These are phyloP conservation scores for Eciton burchellii DNA, from an alignment of 1,140 invertebrate genomes.

Conservation along the genomic window DNA sequence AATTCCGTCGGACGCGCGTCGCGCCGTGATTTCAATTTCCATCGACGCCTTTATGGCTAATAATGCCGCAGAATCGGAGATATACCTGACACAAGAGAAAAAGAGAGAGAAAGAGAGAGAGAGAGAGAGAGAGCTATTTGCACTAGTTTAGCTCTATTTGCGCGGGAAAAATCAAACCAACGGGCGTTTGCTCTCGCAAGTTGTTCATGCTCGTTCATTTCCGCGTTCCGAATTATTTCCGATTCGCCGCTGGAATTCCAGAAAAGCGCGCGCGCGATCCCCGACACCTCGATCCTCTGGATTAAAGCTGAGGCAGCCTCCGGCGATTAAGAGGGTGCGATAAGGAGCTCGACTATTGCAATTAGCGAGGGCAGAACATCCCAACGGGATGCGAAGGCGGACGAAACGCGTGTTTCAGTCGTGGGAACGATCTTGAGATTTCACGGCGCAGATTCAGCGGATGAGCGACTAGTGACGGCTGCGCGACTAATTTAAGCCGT, in stretches of 20 bases:
- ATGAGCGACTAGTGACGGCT: slow-evolving; percentile 30
- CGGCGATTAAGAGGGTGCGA: slow-evolving; percentile 2
- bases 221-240: neutral
- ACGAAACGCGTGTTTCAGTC: neutral
- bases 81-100: too few species aligned
- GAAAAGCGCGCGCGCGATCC: neutral
- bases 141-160: neutral
- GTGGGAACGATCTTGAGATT: slow-evolving; percentile 19
- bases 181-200: neutral
- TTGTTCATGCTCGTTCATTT: neutral
- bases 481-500: slow-evolving; percentile 60
- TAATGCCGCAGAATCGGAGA: neutral
- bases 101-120: too few species aligned
- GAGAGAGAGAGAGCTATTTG: neutral
- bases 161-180: slow-evolving; percentile 7
- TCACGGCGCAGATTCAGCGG: slow-evolving; percentile 40
- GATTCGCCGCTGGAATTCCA: slow-evolving; percentile 23
- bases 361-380: slow-evolving; percentile 17
- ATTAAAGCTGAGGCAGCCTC: slow-evolving; percentile 23
- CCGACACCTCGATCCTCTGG: neutral
- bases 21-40: neutral
- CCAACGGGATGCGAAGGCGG: neutral
- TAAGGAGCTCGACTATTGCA: slow-evolving; percentile 35
- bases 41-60: neutral
- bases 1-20: neutral